Conservation (phyloP, 2,888 invertebrate genomes). For the Rhabditoides inermis region DNA sequence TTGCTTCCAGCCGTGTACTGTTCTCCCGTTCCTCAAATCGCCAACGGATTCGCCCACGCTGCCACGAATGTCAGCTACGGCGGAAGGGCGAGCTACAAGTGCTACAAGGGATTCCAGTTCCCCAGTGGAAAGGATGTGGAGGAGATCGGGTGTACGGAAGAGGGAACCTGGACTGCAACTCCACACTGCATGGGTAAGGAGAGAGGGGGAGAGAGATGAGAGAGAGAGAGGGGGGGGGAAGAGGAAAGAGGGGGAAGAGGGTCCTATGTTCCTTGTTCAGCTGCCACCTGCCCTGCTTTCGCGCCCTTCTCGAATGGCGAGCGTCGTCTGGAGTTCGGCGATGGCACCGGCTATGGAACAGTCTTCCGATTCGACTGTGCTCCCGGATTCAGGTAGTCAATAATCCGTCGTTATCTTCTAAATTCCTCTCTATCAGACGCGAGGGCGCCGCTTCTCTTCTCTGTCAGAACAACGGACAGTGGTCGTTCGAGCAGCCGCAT, state of each 20-base stretch:
- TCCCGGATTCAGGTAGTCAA: slow-evolving; percentile 40
- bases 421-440: not conserved
- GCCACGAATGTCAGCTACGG: slow-evolving; percentile 88
- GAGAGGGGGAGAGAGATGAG: not conserved
- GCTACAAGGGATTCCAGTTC: slow-evolving; percentile 79
- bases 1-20: slow-evolving; percentile 64
- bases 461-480: slow-evolving; percentile 79
- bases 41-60: slow-evolving; percentile 89
- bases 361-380: slow-evolving; percentile 48
- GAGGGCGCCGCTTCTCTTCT: slow-evolving; percentile 71
- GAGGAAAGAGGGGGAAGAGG: not conserved
- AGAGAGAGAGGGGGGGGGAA: not conserved
- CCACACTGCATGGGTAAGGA: slow-evolving; percentile 44
- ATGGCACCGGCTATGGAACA: slow-evolving; percentile 51
- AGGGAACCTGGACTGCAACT: slow-evolving; percentile 45
- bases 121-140: slow-evolving; percentile 63
- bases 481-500: slow-evolving; percentile 84
- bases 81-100: slow-evolving; percentile 79
- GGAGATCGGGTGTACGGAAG: slow-evolving; percentile 47
- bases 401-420: not conserved
- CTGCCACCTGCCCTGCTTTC: slow-evolving; percentile 48
- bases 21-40: slow-evolving; percentile 92
- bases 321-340: slow-evolving; percentile 45
- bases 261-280: slow-evolving; percentile 13
- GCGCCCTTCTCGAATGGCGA: slow-evolving; percentile 45